Percentiles rank a stretch among this genome's conserved stretches.
These are phyloP conservation scores for Botrylloides violaceus DNA, from an alignment of 23 tunicate genomes.

Conservation along the genomic window DNA sequence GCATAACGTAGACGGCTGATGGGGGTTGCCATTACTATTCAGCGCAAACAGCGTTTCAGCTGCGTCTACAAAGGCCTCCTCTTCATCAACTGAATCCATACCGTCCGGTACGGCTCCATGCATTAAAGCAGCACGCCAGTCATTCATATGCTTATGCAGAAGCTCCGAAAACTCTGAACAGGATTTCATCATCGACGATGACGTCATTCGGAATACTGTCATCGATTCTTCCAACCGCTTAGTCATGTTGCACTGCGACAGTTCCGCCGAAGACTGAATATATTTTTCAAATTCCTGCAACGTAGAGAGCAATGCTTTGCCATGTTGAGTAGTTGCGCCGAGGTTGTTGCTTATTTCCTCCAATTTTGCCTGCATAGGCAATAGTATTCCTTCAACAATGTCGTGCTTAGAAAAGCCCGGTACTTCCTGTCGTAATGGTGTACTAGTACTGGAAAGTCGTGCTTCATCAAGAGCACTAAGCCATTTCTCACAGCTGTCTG, in stretches of 20 bases:
- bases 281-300: neutral
- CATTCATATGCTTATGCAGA: slow-evolving; percentile 45
- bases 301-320: neutral
- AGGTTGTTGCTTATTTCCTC: neutral
- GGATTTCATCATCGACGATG: slow-evolving; percentile 75
- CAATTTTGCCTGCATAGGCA: neutral
- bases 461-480: neutral
- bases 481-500: neutral
- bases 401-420: neutral
- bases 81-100: slow-evolving; percentile 31
- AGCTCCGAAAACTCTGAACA: slow-evolving; percentile 65
- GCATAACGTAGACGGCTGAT: neutral
- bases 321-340: neutral
- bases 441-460: neutral
- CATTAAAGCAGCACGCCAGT: slow-evolving; percentile 64
- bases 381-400: neutral
- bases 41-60: slow-evolving; percentile 15
- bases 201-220: slow-evolving; percentile 73
- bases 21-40: neutral
- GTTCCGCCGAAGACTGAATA: neutral
- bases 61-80: slow-evolving; percentile 74
- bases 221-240: slow-evolving; percentile 75
- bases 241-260: neutral
- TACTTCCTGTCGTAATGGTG: neutral
- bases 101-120: slow-evolving; percentile 67